Conservation (phyloP, 2,888 invertebrate genomes). For the Bellardia bayeri region DNA sequence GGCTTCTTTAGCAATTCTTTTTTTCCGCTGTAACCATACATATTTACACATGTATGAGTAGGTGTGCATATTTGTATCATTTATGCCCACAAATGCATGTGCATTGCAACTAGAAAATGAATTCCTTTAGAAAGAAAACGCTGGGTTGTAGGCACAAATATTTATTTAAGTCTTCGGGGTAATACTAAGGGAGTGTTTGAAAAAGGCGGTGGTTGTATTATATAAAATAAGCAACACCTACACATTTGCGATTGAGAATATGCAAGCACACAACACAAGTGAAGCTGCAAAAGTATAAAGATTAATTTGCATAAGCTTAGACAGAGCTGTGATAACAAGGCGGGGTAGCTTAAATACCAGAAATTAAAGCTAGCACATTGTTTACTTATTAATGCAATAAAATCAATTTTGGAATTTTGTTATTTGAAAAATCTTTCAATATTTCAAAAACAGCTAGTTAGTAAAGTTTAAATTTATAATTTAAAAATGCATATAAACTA, state of each 20-base stretch:
- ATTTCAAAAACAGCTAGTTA: no score
- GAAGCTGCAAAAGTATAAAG: no score
- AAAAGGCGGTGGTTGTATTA: background rate
- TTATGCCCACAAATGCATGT: background rate
- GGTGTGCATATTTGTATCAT: background rate
- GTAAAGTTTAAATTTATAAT: no score
- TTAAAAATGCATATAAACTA: no score
- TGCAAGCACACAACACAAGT: no score
- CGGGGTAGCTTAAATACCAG: no score
- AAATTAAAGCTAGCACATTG: no score
- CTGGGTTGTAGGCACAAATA: constrained; percentile 18
- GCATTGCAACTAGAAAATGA: constrained; percentile 21
- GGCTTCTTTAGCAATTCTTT: background rate
- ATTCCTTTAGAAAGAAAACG: constrained; percentile 7
- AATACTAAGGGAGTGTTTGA: background rate
- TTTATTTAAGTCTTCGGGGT: constrained; percentile 34
- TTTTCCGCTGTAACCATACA: background rate
- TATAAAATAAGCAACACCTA: constrained; percentile 24
- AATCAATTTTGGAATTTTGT: no score
- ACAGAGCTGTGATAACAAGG: no score
- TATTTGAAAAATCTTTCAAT: no score
- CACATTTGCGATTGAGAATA: background rate
- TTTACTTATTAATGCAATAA: no score
- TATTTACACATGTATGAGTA: background rate
- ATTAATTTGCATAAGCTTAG: no score